A percentile compares a stretch with the other conserved stretches of the same genome.
These are phyloP conservation scores for Poecilia picta DNA, from an alignment of 2,797 vertebrate species.

Conservation along the genomic window DNA sequence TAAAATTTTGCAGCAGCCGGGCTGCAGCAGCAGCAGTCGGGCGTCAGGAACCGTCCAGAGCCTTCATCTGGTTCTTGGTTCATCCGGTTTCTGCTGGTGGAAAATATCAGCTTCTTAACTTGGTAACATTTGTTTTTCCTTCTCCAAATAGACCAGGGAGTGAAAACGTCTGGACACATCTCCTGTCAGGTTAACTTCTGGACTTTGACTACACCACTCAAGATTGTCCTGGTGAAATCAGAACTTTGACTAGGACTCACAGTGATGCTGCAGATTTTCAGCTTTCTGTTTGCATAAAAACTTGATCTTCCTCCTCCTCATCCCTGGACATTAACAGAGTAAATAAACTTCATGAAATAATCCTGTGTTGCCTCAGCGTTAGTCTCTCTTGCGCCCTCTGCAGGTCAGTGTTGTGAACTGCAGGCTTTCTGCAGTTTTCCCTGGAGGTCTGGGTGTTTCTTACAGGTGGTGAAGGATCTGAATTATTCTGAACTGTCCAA, in stretches of 20 bases:
- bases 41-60: not conserved
- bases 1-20: not conserved
- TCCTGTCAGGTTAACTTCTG: not conserved
- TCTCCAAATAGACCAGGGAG: not conserved
- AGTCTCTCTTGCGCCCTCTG: not conserved
- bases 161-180: not conserved
- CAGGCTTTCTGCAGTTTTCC: not conserved
- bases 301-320: not conserved
- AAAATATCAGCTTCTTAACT: not conserved
- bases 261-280: not conserved
- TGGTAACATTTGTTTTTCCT: not conserved
- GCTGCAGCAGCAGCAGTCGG: too few relatives aligned
- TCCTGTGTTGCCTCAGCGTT: too few relatives aligned
- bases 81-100: not conserved
- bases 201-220: not conserved
- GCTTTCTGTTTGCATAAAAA: not conserved
- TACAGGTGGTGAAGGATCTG: constrained; percentile 31
- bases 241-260: not conserved
- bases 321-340: too few relatives aligned
- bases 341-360: too few relatives aligned
- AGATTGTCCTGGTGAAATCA: not conserved
- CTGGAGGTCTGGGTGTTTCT: constrained; percentile 24
- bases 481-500: constrained; percentile 12
- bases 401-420: not conserved
- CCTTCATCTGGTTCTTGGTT: not conserved